These are phyloP conservation scores for Cyprinodon brontotheroides DNA, from an alignment of 2,113 vertebrate genomes.

Conservation along the genomic window DNA sequence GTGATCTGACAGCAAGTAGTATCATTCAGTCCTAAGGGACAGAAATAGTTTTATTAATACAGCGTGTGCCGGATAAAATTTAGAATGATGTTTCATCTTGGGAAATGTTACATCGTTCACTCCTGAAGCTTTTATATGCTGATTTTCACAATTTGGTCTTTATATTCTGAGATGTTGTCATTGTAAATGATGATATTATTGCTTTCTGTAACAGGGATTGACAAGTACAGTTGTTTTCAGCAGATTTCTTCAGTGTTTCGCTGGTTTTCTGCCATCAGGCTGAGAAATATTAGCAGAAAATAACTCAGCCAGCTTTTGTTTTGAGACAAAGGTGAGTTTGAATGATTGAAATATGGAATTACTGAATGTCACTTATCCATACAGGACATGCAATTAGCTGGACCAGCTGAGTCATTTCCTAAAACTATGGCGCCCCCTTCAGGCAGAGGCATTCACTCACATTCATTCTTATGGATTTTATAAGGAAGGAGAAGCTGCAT, in stretches of 20 bases:
- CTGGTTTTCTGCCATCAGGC: neutral
- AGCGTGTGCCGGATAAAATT: slow-evolving; percentile 19
- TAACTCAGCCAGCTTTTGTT: neutral
- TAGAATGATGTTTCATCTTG: slow-evolving; percentile 25
- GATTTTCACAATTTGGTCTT: neutral
- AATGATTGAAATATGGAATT: neutral
- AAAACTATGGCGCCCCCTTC: slow-evolving; percentile 38
- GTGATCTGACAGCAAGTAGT: slow-evolving; percentile 41
- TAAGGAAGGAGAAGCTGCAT: slow-evolving; percentile 16
- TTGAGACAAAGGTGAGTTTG: neutral
- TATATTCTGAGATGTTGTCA: neutral
- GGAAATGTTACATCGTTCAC: slow-evolving; percentile 9
- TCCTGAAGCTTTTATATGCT: slow-evolving; percentile 37
- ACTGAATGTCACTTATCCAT: neutral
- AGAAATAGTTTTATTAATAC: slow-evolving; percentile 55
- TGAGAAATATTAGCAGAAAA: neutral
- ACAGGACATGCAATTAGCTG: neutral
- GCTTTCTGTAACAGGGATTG: neutral
- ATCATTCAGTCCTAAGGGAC: slow-evolving; percentile 14
- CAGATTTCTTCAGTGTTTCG: neutral
- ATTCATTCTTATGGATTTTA: slow-evolving; percentile 4
- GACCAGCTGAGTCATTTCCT: neutral
- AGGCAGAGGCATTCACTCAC: slow-evolving; percentile 11
- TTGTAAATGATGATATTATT: neutral
- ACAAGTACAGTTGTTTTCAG: neutral